Evolutionary conservation across 1,140 invertebrate species (phyloP), one percentile per base, ranked within the genome.

Genomic region (Drosophila funebris): DNA sequence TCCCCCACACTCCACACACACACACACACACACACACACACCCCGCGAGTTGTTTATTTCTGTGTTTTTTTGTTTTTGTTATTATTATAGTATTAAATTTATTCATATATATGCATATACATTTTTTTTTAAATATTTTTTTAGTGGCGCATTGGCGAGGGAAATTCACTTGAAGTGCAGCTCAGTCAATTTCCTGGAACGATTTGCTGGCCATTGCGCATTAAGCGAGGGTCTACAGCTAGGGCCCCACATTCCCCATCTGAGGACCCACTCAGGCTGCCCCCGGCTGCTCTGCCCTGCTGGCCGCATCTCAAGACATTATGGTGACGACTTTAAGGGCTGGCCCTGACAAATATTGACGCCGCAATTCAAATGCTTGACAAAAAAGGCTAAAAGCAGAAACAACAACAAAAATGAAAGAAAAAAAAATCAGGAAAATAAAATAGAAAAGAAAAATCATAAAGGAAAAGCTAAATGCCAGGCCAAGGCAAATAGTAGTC

Each of bases 131-230:
- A 9, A n/a, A n/a, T n/a, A n/a, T n/a, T 50, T 50, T 70, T 71
- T 57, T 71, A 39, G 52, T 43, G 16, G 33, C 52, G 52, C 24
- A 64, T 56, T 64, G 57, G 50, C 58, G 58, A 70, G 58, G 18
- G 69, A 53, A 72, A 67, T 60, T 69, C 63, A 70, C 50, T 67
- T 80, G 63, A 73, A 83, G 80, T 73, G 77, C 81, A 85, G 81
- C 73, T 77, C 73, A 69, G 81, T 84, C 73, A 80, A 85, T 84
- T 84, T 84, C 81, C 81, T 84, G 63, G 73, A 84, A 84, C 76
- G 63, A 84, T 79, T 83, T 83, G 80, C 72, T 73, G 70, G 46
- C 62, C 69, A 18, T 36, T 52, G 52, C 78, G 62, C 76, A 73
- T 84, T 84, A 69, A 60, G 66, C 22, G 60, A n/a, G 6, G 2